Conservation (phyloP, 2,797 vertebrate genomes). For the Tauraco hartlaubi region DNA sequence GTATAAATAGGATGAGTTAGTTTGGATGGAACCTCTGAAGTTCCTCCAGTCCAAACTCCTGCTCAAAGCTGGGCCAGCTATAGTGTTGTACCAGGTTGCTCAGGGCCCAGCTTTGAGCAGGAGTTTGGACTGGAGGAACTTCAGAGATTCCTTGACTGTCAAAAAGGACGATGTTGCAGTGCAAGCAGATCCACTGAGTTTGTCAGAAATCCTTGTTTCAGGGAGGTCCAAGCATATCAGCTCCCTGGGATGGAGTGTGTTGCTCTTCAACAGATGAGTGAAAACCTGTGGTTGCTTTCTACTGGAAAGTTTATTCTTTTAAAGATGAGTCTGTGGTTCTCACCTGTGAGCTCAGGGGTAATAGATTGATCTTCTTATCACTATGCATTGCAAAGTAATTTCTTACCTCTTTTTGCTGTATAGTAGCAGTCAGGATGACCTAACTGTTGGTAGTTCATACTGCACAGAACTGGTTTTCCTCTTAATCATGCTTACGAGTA, state of each 20-base stretch:
- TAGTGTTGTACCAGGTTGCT: too few relatives aligned
- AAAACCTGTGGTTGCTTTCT: not conserved
- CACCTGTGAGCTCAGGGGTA: not conserved
- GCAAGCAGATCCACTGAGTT: not conserved
- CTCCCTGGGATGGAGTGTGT: not conserved
- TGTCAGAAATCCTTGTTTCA: not conserved
- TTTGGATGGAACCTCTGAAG: not conserved
- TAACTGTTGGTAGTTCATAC: not conserved
- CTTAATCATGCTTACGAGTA: not conserved
- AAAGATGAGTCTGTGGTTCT: not conserved
- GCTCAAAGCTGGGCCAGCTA: not conserved
- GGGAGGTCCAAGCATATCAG: not conserved
- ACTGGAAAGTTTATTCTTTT: not conserved
- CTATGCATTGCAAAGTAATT: not conserved
- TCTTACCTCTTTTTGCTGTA: not conserved
- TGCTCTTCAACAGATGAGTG: not conserved
- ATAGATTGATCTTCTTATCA: not conserved
- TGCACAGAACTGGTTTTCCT: not conserved
- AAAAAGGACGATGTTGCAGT: not conserved
- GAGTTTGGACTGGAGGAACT: not conserved
- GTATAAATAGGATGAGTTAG: not conserved
- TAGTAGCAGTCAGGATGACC: not conserved
- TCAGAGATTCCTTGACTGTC: not conserved
- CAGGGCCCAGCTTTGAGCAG: not conserved
- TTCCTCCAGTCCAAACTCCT: not conserved